Conservation (phyloP, 2,888 invertebrate species). For the Polylopha cassiicola region DNA sequence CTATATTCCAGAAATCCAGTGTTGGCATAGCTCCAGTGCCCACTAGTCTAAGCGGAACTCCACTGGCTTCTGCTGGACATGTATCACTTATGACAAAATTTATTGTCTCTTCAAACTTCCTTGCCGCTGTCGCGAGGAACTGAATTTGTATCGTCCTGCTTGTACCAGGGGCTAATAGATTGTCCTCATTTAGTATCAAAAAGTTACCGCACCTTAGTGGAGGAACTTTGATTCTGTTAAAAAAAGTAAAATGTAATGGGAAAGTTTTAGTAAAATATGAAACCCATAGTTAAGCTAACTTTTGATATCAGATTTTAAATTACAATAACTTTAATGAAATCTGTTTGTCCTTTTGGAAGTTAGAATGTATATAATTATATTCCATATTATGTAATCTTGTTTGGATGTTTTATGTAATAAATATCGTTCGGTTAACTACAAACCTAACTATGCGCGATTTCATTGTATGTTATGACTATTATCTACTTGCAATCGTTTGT, state of each 20-base stretch:
- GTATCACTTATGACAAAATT: constrained; percentile 67
- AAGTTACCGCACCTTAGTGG: constrained; percentile 67
- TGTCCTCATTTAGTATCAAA: constrained; percentile 61
- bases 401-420: too few relatives aligned
- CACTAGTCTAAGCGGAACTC: constrained; percentile 64
- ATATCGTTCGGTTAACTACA: too few relatives aligned
- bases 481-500: too few relatives aligned
- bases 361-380: too few relatives aligned
- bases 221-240: constrained; percentile 54
- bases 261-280: background rate
- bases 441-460: too few relatives aligned
- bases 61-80: constrained; percentile 67
- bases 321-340: too few relatives aligned
- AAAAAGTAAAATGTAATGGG: background rate
- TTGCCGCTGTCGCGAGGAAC: constrained; percentile 52
- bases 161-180: constrained; percentile 62
- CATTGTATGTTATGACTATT: too few relatives aligned
- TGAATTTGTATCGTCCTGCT: constrained; percentile 62
- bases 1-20: constrained; percentile 75
- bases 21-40: constrained; percentile 76
- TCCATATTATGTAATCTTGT: too few relatives aligned
- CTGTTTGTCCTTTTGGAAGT: too few relatives aligned
- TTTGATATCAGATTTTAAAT: too few relatives aligned
- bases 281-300: background rate
- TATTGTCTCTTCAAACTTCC: constrained; percentile 61